Percentiles rank a stretch among this genome's conserved stretches.
Conservation (phyloP, 2,797 vertebrate species). For the Phaenicophaeus curvirostris region DNA sequence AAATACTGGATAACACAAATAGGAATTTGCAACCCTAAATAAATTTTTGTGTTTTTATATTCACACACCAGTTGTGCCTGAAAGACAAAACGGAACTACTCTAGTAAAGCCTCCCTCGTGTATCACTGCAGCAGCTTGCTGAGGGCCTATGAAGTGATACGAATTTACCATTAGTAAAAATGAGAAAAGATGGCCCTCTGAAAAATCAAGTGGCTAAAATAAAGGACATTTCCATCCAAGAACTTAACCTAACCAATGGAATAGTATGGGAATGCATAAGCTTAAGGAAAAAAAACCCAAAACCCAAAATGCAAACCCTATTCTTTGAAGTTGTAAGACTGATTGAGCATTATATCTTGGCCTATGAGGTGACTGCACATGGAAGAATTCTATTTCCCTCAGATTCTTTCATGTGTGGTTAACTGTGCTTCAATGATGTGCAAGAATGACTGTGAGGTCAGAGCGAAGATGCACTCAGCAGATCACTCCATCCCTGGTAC, state of each 20-base stretch:
- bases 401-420: not conserved
- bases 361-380: not conserved
- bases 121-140: not conserved
- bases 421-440: not conserved
- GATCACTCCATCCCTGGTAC: not conserved
- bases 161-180: not conserved
- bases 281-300: not conserved
- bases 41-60: not conserved
- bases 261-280: not conserved
- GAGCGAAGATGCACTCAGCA: not conserved
- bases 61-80: not conserved
- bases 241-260: not conserved
- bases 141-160: not conserved
- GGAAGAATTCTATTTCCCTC: not conserved
- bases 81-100: not conserved
- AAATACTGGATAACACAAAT: not conserved
- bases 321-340: not conserved
- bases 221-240: not conserved
- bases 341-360: not conserved
- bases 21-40: not conserved
- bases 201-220: not conserved
- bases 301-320: not conserved
- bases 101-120: not conserved
- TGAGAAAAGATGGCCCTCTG: not conserved
- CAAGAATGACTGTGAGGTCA: not conserved